Evolutionary conservation across 1,140 invertebrate species (phyloP).

Genomic region (Hydropsyche tenuis): DNA sequence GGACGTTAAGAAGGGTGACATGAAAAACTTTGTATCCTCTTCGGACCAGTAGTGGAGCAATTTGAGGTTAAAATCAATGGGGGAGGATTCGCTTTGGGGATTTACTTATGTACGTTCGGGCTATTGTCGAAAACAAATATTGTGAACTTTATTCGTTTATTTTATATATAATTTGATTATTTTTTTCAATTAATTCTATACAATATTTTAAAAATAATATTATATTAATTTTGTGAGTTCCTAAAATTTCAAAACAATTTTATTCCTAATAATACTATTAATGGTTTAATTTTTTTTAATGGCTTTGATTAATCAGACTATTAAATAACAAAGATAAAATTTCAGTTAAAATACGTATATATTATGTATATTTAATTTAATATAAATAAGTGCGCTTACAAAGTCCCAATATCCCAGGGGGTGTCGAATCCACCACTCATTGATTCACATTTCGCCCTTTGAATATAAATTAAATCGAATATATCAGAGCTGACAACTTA

Average conservation of each 20-base stretch:
- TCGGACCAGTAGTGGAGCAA: slow-evolving; percentile 29
- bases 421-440: slow-evolving; percentile 39
- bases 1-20: slow-evolving; percentile 1
- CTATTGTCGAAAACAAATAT: slow-evolving; percentile 35
- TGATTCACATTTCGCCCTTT: slow-evolving; percentile 45
- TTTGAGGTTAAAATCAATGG: slow-evolving; percentile 33
- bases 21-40: slow-evolving; percentile 19
- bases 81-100: slow-evolving; percentile 23
- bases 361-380: slow-evolving; percentile 6
- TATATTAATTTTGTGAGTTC: no score
- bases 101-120: slow-evolving; percentile 14
- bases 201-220: no score
- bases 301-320: no score
- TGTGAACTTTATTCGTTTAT: slow-evolving; percentile 25
- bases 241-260: no score
- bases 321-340: not conserved
- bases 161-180: no score
- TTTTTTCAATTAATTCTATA: no score
- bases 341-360: no score
- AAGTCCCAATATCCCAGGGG: slow-evolving; percentile 34
- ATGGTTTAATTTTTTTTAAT: no score
- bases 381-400: slow-evolving; percentile 21
- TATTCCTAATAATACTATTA: no score
- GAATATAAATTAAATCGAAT: slow-evolving; percentile 48
- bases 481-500: slow-evolving; percentile 23